Evolutionary conservation across 2,113 vertebrate genomes (phyloP), one percentile per base, ranked within the genome.

Genomic region (Tautogolabrus adspersus): DNA sequence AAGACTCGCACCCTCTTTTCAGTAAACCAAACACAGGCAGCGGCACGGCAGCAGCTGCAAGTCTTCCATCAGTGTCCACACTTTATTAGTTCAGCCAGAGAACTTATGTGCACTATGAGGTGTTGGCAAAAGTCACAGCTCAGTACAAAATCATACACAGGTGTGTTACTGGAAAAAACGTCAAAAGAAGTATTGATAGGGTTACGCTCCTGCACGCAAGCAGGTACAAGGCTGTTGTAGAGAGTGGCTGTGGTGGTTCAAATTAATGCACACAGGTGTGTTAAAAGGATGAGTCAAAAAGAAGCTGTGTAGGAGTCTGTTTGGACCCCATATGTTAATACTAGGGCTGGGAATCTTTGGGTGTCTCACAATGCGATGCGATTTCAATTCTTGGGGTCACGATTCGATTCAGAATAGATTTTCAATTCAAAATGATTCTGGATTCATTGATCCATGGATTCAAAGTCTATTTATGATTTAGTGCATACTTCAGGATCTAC

Each of bases 111-210:
- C 47, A 44, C 58, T n/a, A 7, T 58, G 65, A 81, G 23, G 34
- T 37, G 23, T 62, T 22, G 42, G 47, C 40, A 49, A 42, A 72
- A 56, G 8, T n/a, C 40, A 54, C 52, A 76, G 42, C 38, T 58
- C 21, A 61, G 44, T 52, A 37, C 55, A 62, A 72, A 78, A 56
- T 63, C 44, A 60, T 8, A 64, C 46, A 55, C 11, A 23, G 13
- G 51, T 42, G 44, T 63, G 57, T 13, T 40, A 30, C 30, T 26
- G 10, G 19, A 46, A 16, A 46, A 13, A 61, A 52, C 42, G n/a
- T 30, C 11, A 44, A 18, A 26, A 38, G 13, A 23, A 6, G 15
- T 8, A 16, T n/a, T 49, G 15, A 18, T 19, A 16, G 18, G 47
- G 47, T 49, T 16, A 49, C 18, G 7, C 47, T 47, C 16, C 46